These are phyloP conservation scores for Pomatorhinus ruficollis DNA, from an alignment of 2,113 vertebrate species.

Conservation along the genomic window DNA sequence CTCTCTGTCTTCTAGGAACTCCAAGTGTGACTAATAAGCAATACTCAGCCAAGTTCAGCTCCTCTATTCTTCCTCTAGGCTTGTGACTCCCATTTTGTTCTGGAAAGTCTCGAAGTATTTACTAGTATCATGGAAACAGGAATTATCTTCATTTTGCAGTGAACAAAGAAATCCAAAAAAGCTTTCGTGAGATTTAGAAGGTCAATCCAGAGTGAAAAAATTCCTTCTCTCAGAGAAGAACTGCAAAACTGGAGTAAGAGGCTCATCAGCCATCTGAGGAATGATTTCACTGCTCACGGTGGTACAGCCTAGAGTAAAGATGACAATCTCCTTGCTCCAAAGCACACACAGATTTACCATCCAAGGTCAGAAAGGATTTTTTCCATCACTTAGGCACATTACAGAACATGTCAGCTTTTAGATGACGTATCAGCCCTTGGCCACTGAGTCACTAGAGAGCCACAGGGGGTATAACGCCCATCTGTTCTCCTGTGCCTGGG, in stretches of 20 bases:
- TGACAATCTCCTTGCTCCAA: not conserved
- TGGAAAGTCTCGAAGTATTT: not conserved
- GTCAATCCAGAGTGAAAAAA: not conserved
- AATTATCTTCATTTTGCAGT: not conserved
- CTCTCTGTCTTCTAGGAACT: not conserved
- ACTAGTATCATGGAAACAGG: not conserved
- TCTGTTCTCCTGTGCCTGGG: not conserved
- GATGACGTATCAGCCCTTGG: not conserved
- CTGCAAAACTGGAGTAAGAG: not conserved
- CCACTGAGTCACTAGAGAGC: not conserved
- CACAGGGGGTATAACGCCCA: not conserved
- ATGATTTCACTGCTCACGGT: not conserved
- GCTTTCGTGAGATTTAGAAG: not conserved
- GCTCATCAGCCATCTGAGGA: not conserved
- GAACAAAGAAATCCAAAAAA: constrained; percentile 5
- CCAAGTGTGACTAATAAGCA: not conserved
- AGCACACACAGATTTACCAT: not conserved
- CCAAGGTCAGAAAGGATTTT: not conserved
- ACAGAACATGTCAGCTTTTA: not conserved
- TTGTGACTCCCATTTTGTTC: not conserved
- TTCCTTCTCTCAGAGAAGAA: not conserved
- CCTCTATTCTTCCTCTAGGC: not conserved
- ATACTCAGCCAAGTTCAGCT: not conserved
- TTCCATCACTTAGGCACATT: not conserved
- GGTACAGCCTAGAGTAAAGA: not conserved